Evolutionary conservation across 2,113 vertebrate species (phyloP).

Genomic region (Scolopax mira): DNA sequence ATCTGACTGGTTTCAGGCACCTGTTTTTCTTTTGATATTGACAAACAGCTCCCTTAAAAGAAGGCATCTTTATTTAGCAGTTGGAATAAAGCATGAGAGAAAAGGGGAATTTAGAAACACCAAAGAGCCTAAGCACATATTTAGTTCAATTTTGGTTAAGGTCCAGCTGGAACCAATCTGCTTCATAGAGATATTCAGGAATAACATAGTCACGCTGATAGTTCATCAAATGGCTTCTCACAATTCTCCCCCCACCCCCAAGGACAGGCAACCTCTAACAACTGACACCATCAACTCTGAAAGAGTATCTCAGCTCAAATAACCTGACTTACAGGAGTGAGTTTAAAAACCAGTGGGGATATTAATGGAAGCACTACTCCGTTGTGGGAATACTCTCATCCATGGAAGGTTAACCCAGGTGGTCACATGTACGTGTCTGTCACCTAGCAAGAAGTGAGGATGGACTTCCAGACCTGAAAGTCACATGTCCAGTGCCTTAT

Average conservation of each 20-base stretch:
- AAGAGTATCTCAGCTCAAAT: not conserved
- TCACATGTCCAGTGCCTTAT: rapidly evolving
- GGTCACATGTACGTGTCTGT: not conserved
- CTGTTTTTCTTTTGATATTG: not conserved
- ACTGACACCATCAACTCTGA: not conserved
- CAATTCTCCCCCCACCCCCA: not conserved
- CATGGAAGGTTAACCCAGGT: not conserved
- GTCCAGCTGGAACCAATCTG: constrained; percentile 39
- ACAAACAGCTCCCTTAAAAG: constrained; percentile 21
- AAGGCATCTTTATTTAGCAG: not conserved
- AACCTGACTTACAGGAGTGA: not conserved
- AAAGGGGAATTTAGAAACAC: constrained; percentile 12
- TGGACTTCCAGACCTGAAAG: not conserved
- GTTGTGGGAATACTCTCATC: not conserved
- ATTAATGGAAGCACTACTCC: not conserved
- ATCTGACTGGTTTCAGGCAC: not conserved
- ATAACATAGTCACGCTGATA: constrained; percentile 27
- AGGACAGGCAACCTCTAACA: not conserved
- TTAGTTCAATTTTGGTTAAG: constrained; percentile 14
- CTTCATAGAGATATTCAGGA: constrained; percentile 8
- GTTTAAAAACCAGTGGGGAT: not conserved
- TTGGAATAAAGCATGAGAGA: not conserved
- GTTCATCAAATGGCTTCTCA: constrained; percentile 3
- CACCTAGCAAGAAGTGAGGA: not conserved
- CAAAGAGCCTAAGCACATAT: not conserved